Conservation (phyloP, 2,797 vertebrate species). For the Adelosebastes latens region DNA sequence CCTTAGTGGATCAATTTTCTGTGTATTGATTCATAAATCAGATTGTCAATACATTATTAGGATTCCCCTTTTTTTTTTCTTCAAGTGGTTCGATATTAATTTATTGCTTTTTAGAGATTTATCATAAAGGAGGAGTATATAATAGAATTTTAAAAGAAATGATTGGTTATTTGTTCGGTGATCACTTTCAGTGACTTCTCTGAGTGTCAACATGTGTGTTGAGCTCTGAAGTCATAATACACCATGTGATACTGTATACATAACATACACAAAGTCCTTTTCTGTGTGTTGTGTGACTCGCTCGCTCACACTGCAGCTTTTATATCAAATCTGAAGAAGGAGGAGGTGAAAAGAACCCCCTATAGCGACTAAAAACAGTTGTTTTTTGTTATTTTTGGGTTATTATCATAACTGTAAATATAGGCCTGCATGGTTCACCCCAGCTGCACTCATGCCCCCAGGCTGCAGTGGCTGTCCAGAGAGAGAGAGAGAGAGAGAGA, state of each 20-base stretch:
- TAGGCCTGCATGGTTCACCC: conserved; percentile 62
- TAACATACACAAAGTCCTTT: background rate
- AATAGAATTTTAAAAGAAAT: background rate
- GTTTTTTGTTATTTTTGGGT: conserved; percentile 35
- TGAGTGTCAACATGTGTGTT: conserved; percentile 11
- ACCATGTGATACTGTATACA: conserved; percentile 12
- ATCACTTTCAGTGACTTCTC: background rate
- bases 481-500: conserved; percentile 44
- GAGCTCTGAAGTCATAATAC: conserved; percentile 17
- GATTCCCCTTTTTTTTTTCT: background rate
- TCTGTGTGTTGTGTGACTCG: conserved; percentile 9
- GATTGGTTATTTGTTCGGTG: background rate
- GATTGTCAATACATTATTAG: background rate
- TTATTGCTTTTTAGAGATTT: background rate
- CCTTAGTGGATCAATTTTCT: background rate
- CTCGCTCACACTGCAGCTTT: background rate
- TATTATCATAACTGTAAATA: conserved; percentile 52
- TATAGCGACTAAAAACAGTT: conserved; percentile 7
- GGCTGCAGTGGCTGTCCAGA: conserved; percentile 66
- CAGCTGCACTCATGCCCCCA: conserved; percentile 69
- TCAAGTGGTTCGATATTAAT: background rate
- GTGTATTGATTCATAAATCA: conserved; percentile 10
- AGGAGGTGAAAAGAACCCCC: conserved; percentile 2
- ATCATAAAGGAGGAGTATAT: background rate
- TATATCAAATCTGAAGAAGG: conserved; percentile 5